A percentile compares a stretch with the other conserved stretches of the same genome.
These are phyloP conservation scores for Eilema depressum DNA, from an alignment of 2,888 invertebrate species.

Conservation along the genomic window DNA sequence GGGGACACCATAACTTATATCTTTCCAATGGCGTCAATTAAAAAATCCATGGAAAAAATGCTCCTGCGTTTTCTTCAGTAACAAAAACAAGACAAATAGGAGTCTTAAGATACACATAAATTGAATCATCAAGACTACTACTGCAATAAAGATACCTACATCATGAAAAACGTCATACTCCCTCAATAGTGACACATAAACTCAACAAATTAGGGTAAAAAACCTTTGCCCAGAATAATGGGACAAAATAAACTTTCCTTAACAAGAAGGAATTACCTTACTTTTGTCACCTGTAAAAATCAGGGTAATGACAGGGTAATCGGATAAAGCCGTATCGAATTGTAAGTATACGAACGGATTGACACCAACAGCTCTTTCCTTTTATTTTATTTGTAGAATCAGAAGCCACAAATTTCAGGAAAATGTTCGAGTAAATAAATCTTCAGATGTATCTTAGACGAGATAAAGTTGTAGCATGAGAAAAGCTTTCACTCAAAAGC, in stretches of 20 bases:
- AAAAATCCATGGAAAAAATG: no score
- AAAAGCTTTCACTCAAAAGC: neutral
- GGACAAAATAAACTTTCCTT: neutral
- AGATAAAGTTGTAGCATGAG: neutral
- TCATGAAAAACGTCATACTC: no score
- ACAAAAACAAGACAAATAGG: no score
- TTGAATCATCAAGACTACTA: no score
- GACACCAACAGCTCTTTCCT: neutral
- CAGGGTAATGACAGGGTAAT: slow-evolving; percentile 2
- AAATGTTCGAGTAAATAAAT: neutral
- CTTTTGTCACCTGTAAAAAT: neutral
- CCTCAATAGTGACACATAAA: neutral
- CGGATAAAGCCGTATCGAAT: neutral
- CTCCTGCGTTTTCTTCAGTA: no score
- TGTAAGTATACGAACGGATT: neutral
- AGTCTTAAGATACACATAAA: no score
- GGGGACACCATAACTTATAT: no score
- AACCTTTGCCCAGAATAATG: neutral
- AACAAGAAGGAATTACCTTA: neutral
- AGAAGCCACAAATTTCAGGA: neutral
- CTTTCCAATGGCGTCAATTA: no score
- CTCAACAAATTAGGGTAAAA: neutral
- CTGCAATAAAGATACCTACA: no score
- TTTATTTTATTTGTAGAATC: slow-evolving; percentile 3
- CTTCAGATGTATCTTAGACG: neutral